Base-by-base conservation (phyloP, 1,140 invertebrate species). In the Mya arenaria region DNA sequence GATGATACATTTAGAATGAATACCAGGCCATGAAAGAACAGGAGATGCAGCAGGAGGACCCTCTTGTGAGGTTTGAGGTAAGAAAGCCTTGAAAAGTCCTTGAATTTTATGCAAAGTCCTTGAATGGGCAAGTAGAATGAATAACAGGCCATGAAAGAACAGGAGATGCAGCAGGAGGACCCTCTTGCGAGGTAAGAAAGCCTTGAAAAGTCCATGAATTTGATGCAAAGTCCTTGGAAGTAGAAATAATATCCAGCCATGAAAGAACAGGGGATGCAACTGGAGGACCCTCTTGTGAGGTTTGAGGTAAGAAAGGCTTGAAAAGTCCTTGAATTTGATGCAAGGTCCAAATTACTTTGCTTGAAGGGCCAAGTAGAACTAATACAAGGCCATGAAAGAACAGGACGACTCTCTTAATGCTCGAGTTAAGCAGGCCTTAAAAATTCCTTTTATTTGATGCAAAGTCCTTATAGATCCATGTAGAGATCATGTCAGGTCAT, bases 231-330 rank as follows among this genome's bases (percentile, higher is more conserved):
- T n/a, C n/a, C n/a, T n/a, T n/a, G n/a, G n/a, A n/a, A n/a, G n/a
- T n/a, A 99, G 92, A 96, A 97, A 84, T 98, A 99, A 90, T 99
- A 97, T 93, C 92, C 95, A 77, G 93, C 95, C 23, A 93, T 97
- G 30, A 98, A 98, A 95, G 94, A 94, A 82, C 92, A 93, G 78
- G 92, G 94, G 83, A 86, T 94, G 75, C 92, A 94, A 73, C 89
- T 92, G 68, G 94, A 95, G 80, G 94, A 95, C 90, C 95, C 95
- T 15, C 82, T 95, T 1, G 93, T 94, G 65, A 92, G 94, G 84
- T 89, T 94, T 66, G 92, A 94, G 90, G 93, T 94, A 75, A 62
- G 83, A 37, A n/a, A n/a, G n/a, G n/a, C n/a, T n/a, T n/a, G n/a
- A n/a, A n/a, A n/a, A n/a, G n/a, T n/a, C n/a, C n/a, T n/a, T n/a